Percentiles rank a stretch among this genome's conserved stretches.
Evolutionary conservation across 2,797 vertebrate genomes (phyloP).

Genomic region (Mallotus villosus): DNA sequence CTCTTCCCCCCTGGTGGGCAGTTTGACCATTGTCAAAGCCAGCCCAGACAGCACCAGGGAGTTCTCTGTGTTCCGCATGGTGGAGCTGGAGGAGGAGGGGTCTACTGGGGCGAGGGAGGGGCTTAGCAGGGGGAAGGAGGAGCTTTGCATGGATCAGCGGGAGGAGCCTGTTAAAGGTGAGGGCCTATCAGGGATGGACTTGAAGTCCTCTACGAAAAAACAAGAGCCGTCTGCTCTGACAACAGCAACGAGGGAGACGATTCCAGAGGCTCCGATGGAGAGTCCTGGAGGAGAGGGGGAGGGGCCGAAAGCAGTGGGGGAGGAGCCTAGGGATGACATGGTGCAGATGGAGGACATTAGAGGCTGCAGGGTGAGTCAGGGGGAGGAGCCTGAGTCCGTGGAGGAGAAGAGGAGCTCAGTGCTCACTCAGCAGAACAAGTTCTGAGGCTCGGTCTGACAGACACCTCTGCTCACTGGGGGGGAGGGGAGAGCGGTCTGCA

Average conservation of each 20-base stretch:
- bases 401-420: conserved; percentile 32
- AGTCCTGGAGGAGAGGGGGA: background rate
- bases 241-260: conserved; percentile 1
- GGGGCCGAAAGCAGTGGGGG: conserved; percentile 2
- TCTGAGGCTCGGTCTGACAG: background rate
- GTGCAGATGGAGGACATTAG: conserved; percentile 63
- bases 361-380: conserved; percentile 59
- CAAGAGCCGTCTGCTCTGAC: no score
- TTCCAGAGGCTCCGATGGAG: conserved; percentile 11
- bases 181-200: background rate
- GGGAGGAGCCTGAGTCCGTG: conserved; percentile 16
- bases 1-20: conserved; percentile 41
- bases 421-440: conserved; percentile 24
- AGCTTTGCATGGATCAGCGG: conserved; percentile 4
- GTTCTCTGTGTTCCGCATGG: conserved; percentile 61
- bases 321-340: conserved; percentile 58
- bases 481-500: background rate
- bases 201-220: no score
- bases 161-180: conserved; percentile 17
- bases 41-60: conserved; percentile 55
- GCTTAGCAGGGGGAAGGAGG: conserved; percentile 6
- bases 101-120: background rate
- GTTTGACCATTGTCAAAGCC: conserved; percentile 43
- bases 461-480: background rate
- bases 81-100: conserved; percentile 46